Percentiles rank a stretch among this genome's conserved stretches.
Evolutionary conservation across 2,797 vertebrate species (phyloP).

Genomic region (Enteromius treurensis): DNA sequence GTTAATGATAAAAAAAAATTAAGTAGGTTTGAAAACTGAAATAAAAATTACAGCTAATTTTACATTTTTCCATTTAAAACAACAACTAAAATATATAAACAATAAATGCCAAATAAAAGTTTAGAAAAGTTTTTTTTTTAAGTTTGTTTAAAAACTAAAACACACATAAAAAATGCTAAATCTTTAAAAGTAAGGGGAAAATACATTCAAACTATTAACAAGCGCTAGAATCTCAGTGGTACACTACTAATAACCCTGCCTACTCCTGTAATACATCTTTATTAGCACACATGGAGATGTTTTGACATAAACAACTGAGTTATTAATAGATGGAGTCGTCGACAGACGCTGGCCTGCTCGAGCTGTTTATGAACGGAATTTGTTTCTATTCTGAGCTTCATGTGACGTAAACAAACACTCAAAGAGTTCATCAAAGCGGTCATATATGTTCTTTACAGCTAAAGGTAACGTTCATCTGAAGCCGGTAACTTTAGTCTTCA

Average conservation of each 20-base stretch:
- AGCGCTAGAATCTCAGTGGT: neutral
- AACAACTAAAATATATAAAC: neutral
- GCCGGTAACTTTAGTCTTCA: conserved; percentile 15
- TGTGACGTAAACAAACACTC: neutral
- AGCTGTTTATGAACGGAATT: neutral
- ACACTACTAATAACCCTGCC: neutral
- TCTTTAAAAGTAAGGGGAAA: neutral
- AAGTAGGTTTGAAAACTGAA: neutral
- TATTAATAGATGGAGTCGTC: conserved; percentile 22
- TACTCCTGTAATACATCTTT: neutral
- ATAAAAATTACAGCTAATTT: too few relatives aligned
- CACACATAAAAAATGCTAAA: neutral
- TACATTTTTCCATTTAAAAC: neutral
- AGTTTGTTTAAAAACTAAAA: neutral
- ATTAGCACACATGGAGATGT: neutral
- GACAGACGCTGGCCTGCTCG: too few relatives aligned
- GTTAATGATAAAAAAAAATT: too few relatives aligned
- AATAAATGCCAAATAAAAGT: neutral
- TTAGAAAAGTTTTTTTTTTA: neutral
- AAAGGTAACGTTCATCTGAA: neutral
- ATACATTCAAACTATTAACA: neutral
- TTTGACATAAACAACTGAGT: neutral
- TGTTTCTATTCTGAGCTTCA: neutral
- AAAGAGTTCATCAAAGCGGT: neutral
- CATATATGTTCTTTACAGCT: neutral